Conservation (phyloP, 2,888 invertebrate species). For the Diaprepes abbreviatus region DNA sequence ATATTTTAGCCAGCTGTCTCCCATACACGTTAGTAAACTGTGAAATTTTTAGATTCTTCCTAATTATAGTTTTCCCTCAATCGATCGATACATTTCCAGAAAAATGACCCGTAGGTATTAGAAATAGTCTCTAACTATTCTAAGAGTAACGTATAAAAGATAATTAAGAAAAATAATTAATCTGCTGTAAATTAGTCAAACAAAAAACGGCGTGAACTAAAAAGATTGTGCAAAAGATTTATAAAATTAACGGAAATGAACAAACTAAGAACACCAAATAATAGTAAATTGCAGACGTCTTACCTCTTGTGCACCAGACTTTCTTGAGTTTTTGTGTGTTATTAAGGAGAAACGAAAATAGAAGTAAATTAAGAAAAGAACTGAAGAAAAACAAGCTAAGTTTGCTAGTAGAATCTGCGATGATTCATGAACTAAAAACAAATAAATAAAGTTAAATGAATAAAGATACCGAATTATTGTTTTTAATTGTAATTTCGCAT, state of each 20-base stretch:
- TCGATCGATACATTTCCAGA: too few relatives aligned
- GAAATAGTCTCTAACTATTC: too few relatives aligned
- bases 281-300: conserved; percentile 21
- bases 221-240: conserved; percentile 26
- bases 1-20: too few relatives aligned
- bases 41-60: too few relatives aligned
- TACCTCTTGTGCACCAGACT: conserved; percentile 34
- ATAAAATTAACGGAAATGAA: conserved; percentile 19
- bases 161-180: too few relatives aligned
- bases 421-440: conserved; percentile 9
- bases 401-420: conserved; percentile 11
- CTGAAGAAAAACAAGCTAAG: conserved; percentile 14
- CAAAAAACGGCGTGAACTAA: conserved; percentile 4
- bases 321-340: conserved; percentile 29
- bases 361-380: conserved; percentile 32
- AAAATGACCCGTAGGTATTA: too few relatives aligned
- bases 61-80: too few relatives aligned
- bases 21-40: too few relatives aligned
- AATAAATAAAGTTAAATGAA: neutral
- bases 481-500: too few relatives aligned
- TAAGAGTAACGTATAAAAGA: too few relatives aligned
- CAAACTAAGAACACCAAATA: conserved; percentile 32
- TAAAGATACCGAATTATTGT: conserved; percentile 19
- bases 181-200: neutral
- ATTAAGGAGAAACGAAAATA: conserved; percentile 27